A percentile compares a stretch with the other conserved stretches of the same genome.
phyloP scores from a whole-genome alignment of 2,888 invertebrate species.

The Erynnis tages region DNA sequence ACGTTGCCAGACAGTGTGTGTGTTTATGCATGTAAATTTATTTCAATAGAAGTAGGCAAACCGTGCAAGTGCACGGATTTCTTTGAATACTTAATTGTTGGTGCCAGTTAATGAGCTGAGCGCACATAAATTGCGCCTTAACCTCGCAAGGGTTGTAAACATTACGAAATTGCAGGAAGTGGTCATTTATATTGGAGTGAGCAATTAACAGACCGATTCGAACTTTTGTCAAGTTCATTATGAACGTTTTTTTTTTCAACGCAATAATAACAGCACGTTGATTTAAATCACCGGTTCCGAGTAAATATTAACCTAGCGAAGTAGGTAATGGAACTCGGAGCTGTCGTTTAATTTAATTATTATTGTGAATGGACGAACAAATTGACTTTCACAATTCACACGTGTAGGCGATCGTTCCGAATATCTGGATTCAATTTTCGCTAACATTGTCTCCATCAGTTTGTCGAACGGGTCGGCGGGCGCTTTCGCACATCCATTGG shows the following conservation, averaged over 20 bases:
- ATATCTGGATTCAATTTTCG: neutral
- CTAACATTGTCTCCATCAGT: too few relatives aligned
- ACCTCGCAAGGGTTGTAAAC: conserved; percentile 29
- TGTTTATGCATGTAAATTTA: conserved; percentile 13
- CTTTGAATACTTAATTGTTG: conserved; percentile 26
- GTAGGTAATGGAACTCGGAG: neutral
- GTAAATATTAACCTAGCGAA: conserved; percentile 1
- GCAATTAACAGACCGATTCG: conserved; percentile 29
- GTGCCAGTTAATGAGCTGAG: conserved; percentile 16
- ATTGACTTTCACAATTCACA: neutral
- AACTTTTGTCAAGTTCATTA: conserved; percentile 35
- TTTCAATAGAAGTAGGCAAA: conserved; percentile 16
- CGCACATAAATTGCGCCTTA: conserved; percentile 24
- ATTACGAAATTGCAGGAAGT: conserved; percentile 35
- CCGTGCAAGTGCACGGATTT: conserved; percentile 24
- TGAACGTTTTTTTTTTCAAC: conserved; percentile 19
- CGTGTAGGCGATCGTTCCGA: neutral
- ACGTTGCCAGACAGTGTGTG: neutral
- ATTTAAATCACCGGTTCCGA: conserved; percentile 9
- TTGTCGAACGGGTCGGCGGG: too few relatives aligned
- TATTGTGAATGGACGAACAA: neutral
- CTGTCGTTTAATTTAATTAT: too few relatives aligned
- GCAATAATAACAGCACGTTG: conserved; percentile 5
- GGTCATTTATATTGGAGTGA: conserved; percentile 28
- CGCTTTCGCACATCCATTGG: conserved; percentile 5